Conservation (phyloP, 2,888 invertebrate species). For the Stomorhina lunata region DNA sequence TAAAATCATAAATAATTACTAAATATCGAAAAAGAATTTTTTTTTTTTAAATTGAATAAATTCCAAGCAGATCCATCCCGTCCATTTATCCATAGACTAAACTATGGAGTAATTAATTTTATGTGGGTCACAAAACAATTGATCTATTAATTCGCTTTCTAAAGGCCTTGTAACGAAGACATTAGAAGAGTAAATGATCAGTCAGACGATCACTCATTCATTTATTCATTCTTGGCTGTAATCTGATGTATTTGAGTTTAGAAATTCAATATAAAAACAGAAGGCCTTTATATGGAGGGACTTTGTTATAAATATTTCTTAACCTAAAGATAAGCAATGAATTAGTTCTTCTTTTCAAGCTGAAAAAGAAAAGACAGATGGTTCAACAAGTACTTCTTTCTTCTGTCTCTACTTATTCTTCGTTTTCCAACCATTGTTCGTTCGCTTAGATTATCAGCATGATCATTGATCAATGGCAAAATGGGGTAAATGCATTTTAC, state of each 20-base stretch:
- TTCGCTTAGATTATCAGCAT: background rate
- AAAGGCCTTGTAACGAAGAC: conserved; percentile 28
- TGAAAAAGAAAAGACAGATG: conserved; percentile 15
- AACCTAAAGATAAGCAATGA: background rate
- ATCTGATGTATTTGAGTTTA: conserved; percentile 20
- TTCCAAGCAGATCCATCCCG: no score
- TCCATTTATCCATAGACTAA: no score
- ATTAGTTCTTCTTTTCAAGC: background rate
- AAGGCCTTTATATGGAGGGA: no score
- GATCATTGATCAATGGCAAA: no score
- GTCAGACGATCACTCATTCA: no score
- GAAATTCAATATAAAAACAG: background rate
- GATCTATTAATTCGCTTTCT: conserved; percentile 60
- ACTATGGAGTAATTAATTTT: conserved; percentile 35
- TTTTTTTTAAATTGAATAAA: background rate
- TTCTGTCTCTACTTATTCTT: no score
- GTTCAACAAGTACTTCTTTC: no score
- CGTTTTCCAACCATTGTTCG: no score
- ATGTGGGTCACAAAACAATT: conserved; percentile 59
- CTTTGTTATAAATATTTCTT: background rate
- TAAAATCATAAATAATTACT: conserved; percentile 11
- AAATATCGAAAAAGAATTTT: conserved; percentile 10
- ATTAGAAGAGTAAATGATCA: no score
- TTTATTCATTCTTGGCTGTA: background rate
- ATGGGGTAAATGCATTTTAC: conserved; percentile 17